Conservation (phyloP, 2,797 vertebrate genomes). For the Cyprinodon diabolis region DNA sequence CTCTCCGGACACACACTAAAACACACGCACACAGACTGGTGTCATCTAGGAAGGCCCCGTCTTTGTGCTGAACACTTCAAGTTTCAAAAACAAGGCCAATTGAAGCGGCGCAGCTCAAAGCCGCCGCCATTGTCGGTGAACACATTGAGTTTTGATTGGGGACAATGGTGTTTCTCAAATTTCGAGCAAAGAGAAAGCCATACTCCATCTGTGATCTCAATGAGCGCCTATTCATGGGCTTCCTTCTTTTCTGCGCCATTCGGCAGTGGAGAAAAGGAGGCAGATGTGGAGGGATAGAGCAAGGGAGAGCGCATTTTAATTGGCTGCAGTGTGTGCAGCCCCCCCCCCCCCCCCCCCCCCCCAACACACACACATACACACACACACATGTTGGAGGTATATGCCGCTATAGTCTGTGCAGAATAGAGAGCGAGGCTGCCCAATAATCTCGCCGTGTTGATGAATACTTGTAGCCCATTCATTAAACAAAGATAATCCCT, state of each 20-base stretch:
- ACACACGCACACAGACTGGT: slow-evolving; percentile 78
- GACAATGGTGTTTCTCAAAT: slow-evolving; percentile 99
- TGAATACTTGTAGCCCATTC: slow-evolving; percentile 80
- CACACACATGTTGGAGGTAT: slow-evolving; percentile 48
- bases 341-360: slow-evolving; percentile 29
- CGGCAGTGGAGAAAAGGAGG: slow-evolving; percentile 88
- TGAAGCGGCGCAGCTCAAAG: slow-evolving; percentile 93
- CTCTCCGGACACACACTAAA: slow-evolving; percentile 24
- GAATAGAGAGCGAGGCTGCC: slow-evolving; percentile 56
- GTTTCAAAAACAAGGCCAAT: slow-evolving; percentile 97
- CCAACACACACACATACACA: slow-evolving; percentile 33
- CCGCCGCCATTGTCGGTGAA: slow-evolving; percentile 87
- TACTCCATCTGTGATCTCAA: slow-evolving; percentile 99
- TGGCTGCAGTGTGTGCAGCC: slow-evolving; percentile 77
- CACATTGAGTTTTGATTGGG: slow-evolving; percentile 97
- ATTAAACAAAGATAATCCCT: slow-evolving; percentile 86
- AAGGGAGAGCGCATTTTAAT: slow-evolving; percentile 88
- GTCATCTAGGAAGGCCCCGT: slow-evolving; percentile 88
- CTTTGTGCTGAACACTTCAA: slow-evolving; percentile 94
- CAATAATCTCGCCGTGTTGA: slow-evolving; percentile 74
- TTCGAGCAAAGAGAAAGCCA: slow-evolving; percentile 92
- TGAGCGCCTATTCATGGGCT: slow-evolving; percentile 86
- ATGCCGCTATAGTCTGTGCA: slow-evolving; percentile 52
- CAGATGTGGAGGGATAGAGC: slow-evolving; percentile 91
- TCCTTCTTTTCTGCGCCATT: slow-evolving; percentile 80